These are phyloP conservation scores for Aphidius colemani DNA, from an alignment of 2,888 invertebrate genomes.

Conservation along the genomic window DNA sequence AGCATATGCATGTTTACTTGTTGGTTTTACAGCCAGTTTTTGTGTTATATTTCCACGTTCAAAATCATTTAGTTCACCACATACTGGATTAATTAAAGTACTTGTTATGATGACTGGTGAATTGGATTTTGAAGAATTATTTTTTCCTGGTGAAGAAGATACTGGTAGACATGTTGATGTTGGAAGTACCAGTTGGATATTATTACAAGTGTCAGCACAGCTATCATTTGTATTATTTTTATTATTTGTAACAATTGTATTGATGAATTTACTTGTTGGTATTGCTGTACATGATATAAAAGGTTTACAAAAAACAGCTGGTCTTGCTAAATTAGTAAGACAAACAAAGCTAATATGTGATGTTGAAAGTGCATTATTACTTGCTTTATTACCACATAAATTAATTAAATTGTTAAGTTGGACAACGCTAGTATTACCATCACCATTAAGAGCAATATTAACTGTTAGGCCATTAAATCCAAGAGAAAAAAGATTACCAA, in stretches of 20 bases:
- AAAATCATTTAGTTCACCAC: conserved; percentile 81
- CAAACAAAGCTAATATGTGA: conserved; percentile 88
- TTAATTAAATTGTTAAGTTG: conserved; percentile 75
- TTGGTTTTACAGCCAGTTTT: conserved; percentile 86
- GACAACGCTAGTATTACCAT: conserved; percentile 79
- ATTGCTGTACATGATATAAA: conserved; percentile 89
- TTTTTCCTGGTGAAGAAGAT: conserved; percentile 68
- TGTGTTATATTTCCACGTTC: conserved; percentile 86
- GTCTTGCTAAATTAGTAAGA: conserved; percentile 79
- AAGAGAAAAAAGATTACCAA: conserved; percentile 78
- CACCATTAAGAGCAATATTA: conserved; percentile 79
- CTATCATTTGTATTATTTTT: conserved; percentile 80
- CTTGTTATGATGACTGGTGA: conserved; percentile 91
- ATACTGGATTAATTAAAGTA: conserved; percentile 83
- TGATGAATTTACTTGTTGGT: conserved; percentile 85
- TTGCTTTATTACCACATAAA: conserved; percentile 78
- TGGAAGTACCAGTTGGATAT: conserved; percentile 60
- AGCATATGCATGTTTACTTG: conserved; percentile 82
- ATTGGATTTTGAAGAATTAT: conserved; percentile 75
- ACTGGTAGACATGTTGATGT: conserved; percentile 65
- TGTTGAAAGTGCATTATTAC: conserved; percentile 80
- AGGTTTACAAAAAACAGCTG: conserved; percentile 83
- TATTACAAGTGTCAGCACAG: conserved; percentile 80
- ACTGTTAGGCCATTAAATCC: conserved; percentile 85
- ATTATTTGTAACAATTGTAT: conserved; percentile 81